phyloP scores from a whole-genome alignment of 1,140 invertebrate genomes.

The Palaemon carinicauda region DNA sequence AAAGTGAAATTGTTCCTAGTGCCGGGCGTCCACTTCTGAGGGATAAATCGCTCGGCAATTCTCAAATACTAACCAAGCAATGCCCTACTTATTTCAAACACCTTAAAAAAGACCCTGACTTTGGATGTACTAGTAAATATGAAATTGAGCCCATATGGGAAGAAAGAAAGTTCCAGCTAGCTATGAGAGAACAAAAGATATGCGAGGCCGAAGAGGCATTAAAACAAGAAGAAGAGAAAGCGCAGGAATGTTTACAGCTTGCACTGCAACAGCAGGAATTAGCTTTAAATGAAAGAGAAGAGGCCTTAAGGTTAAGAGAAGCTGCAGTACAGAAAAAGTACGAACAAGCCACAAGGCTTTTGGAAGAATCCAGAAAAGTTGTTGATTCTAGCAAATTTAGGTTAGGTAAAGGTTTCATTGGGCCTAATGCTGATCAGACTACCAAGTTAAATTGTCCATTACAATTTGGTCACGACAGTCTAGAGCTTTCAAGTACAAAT shows the following conservation, averaged over 20 bases:
- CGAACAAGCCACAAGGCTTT: constrained; percentile 25
- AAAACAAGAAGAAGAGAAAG: constrained; percentile 41
- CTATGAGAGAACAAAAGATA: constrained; percentile 13
- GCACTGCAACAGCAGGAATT: constrained; percentile 35
- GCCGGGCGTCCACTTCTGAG: not conserved
- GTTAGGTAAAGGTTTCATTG: constrained; percentile 10
- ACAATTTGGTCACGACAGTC: not conserved
- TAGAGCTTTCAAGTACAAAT: not conserved
- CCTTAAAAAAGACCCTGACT: not conserved
- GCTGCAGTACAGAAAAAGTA: constrained; percentile 32
- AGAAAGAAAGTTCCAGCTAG: not conserved
- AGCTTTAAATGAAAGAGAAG: constrained; percentile 19
- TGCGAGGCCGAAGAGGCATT: constrained; percentile 27
- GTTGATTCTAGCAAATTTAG: constrained; percentile 7
- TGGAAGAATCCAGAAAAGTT: constrained; percentile 32
- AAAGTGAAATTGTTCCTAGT: not conserved
- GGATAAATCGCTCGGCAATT: not conserved
- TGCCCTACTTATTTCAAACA: not conserved
- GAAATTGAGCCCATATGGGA: not conserved
- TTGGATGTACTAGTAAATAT: not conserved
- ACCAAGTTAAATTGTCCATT: not conserved
- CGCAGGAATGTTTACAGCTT: constrained; percentile 28
- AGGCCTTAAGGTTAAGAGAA: constrained; percentile 18
- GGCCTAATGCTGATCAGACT: not conserved
- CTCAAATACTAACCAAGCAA: not conserved